Evolutionary conservation across 92 coral and sea anemone genomes (phyloP), one percentile per base, ranked within the genome.

Genomic region (Blastomussa wellsi): DNA sequence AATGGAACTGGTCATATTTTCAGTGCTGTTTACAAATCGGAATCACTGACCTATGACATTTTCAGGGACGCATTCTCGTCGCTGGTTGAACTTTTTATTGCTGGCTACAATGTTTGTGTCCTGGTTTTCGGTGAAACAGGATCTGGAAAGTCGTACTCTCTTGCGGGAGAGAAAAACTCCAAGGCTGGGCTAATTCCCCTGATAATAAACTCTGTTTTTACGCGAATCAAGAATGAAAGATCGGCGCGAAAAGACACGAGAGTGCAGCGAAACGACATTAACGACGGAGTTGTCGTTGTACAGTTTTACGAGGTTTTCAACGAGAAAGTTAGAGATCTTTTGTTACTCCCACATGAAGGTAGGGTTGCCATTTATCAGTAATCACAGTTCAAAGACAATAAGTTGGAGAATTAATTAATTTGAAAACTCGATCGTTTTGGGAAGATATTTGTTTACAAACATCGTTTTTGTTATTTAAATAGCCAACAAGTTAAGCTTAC

Each of bases 51-150:
- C 22, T 79, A 82, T 68, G 95, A 94, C 68, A 48, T 94, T 31
- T 94, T 87, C 86, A 92, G 89, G 74, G 95, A 92, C 32, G 84
- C 95, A 15, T 92, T 92, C 69, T 74, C 64, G 3, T 55, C 93
- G 7, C 92, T 92, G 11, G 90, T 92, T 20, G 95, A 94, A 32
- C 87, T 82, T 20, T 91, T 94, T 65, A 48, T 90, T 33, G 87
- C 95, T 31, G 98, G 98, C 5, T 94, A 94, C 86, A 94, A 94
- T 68, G 95, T 90, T 22, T 92, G 98, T 70, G 86, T 90, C 59
- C 74, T 92, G 4, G 93, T 88, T 41, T 86, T 92, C 57, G 95
- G 98, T 1, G 95, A 92, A 78, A 92, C 95, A 12, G 95, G 92
- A 4, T 92, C 98, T 2, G 98, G 98, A 20, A 94, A 92, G 86